Conservation (phyloP, 2,888 invertebrate species). For the Muschampia plurimacula region DNA sequence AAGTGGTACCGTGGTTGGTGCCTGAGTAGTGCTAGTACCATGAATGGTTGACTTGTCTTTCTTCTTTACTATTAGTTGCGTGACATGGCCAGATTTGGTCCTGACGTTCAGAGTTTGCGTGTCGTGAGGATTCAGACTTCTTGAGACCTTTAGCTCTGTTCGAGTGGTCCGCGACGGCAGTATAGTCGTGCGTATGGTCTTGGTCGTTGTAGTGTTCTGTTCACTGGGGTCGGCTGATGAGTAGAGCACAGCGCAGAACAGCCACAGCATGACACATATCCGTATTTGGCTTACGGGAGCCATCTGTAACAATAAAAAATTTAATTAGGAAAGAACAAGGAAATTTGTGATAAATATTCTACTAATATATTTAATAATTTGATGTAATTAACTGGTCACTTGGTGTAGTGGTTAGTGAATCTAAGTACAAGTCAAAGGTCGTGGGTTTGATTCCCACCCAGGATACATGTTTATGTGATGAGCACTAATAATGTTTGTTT, state of each 20-base stretch:
- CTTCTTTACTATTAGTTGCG: slow-evolving; percentile 91
- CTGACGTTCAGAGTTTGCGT: slow-evolving; percentile 92
- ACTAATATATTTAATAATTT: neutral
- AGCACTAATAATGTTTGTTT: no score
- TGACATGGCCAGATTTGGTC: slow-evolving; percentile 90
- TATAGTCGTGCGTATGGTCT: slow-evolving; percentile 75
- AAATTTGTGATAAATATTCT: neutral
- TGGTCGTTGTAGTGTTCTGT: slow-evolving; percentile 68
- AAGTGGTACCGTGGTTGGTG: slow-evolving; percentile 68
- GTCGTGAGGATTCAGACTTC: slow-evolving; percentile 91
- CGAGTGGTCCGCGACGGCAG: slow-evolving; percentile 87
- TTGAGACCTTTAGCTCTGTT: slow-evolving; percentile 91
- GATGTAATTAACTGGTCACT: no score
- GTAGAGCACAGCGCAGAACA: slow-evolving; percentile 58
- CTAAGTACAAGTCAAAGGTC: no score
- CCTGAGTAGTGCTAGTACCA: slow-evolving; percentile 57
- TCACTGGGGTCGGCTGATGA: slow-evolving; percentile 61
- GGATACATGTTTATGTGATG: no score
- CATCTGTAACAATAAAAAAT: slow-evolving; percentile 72
- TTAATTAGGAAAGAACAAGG: neutral
- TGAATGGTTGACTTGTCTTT: slow-evolving; percentile 83
- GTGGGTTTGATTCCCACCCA: no score
- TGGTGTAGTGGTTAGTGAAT: no score
- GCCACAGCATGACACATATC: slow-evolving; percentile 70
- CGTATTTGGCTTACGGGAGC: slow-evolving; percentile 73